Conservation (phyloP, 2,888 invertebrate species). For the Cyclophora albipunctata region DNA sequence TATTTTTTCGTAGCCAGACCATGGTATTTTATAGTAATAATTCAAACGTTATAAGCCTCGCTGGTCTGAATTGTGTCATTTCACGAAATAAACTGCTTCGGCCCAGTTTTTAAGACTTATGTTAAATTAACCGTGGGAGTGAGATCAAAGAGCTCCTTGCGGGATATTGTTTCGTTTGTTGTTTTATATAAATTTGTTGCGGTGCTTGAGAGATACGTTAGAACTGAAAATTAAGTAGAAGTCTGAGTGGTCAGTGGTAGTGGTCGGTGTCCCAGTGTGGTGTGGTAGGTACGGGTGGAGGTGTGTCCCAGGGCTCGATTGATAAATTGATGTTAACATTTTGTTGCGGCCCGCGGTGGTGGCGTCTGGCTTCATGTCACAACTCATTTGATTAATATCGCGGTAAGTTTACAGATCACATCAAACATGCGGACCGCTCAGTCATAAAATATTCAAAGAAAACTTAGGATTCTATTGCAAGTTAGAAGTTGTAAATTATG, state of each 20-base stretch:
- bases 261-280: constrained; percentile 33
- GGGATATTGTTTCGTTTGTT: constrained; percentile 25
- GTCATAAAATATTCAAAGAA: too few relatives aligned
- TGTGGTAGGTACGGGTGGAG: constrained; percentile 14
- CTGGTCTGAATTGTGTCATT: constrained; percentile 43
- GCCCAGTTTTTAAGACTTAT: constrained; percentile 48
- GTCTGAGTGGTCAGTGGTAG: constrained; percentile 7
- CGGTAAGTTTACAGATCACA: constrained; percentile 12
- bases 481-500: too few relatives aligned
- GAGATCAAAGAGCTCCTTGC: constrained; percentile 39
- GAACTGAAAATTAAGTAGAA: constrained; percentile 1
- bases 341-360: too few relatives aligned
- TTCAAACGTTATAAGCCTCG: constrained; percentile 31
- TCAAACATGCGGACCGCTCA: too few relatives aligned
- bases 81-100: constrained; percentile 47
- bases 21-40: constrained; percentile 22
- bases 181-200: constrained; percentile 21
- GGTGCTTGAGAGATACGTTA: constrained; percentile 10
- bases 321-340: constrained; percentile 31
- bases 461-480: too few relatives aligned
- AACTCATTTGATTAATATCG: constrained; percentile 22
- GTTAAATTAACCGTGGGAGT: constrained; percentile 36
- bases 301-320: constrained; percentile 28
- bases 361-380: neutral
- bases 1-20: constrained; percentile 20